Evolutionary conservation across 2,888 invertebrate genomes (phyloP).

Genomic region (Dasysyrphus albostriatus): DNA sequence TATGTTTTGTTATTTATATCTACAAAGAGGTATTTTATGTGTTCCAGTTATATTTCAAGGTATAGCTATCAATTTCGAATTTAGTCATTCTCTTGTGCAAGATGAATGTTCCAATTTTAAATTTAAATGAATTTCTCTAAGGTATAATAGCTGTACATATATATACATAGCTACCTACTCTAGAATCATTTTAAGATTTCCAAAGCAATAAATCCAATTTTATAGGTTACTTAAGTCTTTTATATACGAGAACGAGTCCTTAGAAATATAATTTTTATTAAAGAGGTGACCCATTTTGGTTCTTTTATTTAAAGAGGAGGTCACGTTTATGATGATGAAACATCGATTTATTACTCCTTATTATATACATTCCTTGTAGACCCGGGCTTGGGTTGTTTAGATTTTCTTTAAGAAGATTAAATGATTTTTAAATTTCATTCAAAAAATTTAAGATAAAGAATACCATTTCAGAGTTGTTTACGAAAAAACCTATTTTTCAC

Average conservation of each 20-base stretch:
- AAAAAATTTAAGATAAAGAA: too few species aligned
- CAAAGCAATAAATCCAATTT: not conserved
- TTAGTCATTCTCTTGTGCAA: not conserved
- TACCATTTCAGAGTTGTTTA: too few species aligned
- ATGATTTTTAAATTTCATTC: too few species aligned
- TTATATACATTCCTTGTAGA: too few species aligned
- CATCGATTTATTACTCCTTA: too few species aligned
- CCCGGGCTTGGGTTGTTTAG: too few species aligned
- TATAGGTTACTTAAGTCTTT: not conserved
- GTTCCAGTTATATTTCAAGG: not conserved
- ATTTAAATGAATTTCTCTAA: not conserved
- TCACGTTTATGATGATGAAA: not conserved
- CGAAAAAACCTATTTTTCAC: too few species aligned
- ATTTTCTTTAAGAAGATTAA: too few species aligned
- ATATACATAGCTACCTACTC: not conserved
- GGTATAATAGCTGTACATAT: too few species aligned
- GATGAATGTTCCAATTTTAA: not conserved
- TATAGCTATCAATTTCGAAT: constrained; percentile 12
- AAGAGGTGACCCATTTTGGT: too few species aligned
- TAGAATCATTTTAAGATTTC: not conserved
- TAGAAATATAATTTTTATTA: not conserved
- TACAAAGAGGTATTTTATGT: not conserved
- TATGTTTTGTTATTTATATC: not conserved
- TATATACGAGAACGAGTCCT: not conserved
- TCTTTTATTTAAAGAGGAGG: not conserved